phyloP scores from a whole-genome alignment of 2,888 invertebrate genomes.

The Torymus tubicola region DNA sequence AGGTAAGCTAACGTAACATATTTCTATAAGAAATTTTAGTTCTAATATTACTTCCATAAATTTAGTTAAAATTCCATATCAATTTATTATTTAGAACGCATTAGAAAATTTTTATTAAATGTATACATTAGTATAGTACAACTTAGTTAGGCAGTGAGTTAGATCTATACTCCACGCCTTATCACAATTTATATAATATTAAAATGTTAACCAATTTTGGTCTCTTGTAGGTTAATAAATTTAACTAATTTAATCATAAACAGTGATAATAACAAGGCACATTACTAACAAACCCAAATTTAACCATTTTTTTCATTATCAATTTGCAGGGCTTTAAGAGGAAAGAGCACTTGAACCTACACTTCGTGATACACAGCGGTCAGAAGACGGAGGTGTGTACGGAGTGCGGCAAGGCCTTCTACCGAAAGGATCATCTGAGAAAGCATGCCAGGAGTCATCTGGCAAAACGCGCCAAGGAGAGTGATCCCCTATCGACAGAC shows the following conservation, averaged over 20 bases:
- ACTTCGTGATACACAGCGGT: slow-evolving; percentile 90
- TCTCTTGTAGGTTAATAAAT: no score
- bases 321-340: slow-evolving; percentile 81
- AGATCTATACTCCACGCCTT: no score
- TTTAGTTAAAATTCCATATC: not conserved
- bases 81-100: no score
- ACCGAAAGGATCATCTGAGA: slow-evolving; percentile 87
- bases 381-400: slow-evolving; percentile 88
- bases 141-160: no score
- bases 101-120: no score
- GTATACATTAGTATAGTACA: no score
- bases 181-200: no score
- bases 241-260: no score
- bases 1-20: slow-evolving; percentile 66
- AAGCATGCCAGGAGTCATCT: slow-evolving; percentile 89
- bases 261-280: no score
- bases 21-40: not conserved
- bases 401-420: slow-evolving; percentile 88
- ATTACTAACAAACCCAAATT: no score
- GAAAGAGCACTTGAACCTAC: slow-evolving; percentile 89
- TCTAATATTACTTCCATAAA: not conserved
- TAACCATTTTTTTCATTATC: not conserved
- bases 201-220: no score
- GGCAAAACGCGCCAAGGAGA: slow-evolving; percentile 85
- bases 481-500: slow-evolving; percentile 75